Conservation (phyloP, 2,113 vertebrate genomes). For the Phalacrocorax carbo region DNA sequence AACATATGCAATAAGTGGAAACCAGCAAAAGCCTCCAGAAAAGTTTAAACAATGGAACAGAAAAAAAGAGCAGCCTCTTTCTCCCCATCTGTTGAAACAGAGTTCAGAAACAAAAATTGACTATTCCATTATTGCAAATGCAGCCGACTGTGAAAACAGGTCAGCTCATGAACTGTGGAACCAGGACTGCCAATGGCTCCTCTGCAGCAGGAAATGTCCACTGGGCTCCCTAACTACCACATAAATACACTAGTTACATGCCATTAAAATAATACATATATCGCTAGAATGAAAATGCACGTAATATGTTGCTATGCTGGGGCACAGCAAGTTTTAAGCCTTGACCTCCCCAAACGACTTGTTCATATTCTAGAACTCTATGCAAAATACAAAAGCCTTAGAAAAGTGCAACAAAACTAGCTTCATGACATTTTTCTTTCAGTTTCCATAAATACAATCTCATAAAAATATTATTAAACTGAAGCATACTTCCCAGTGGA, state of each 20-base stretch:
- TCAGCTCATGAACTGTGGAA: background rate
- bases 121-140: background rate
- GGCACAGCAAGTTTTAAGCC: background rate
- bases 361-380: conserved; percentile 32
- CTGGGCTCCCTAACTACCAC: conserved; percentile 2
- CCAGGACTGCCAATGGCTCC: conserved; percentile 29
- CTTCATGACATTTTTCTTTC: conserved; percentile 40
- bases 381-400: conserved; percentile 51
- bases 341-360: background rate
- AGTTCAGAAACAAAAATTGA: background rate
- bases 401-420: conserved; percentile 65
- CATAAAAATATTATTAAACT: conserved; percentile 60
- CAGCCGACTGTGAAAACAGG: background rate
- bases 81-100: background rate
- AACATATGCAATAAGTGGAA: background rate
- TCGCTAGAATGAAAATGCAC: background rate
- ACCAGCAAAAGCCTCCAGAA: background rate
- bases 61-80: background rate
- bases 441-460: conserved; percentile 55
- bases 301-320: background rate
- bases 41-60: background rate
- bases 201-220: conserved; percentile 34
- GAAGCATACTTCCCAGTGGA: conserved; percentile 34
- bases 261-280: background rate
- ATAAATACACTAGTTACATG: conserved; percentile 8